These are phyloP conservation scores for Clitarchus hookeri DNA, from an alignment of 2,888 invertebrate genomes.

Conservation along the genomic window DNA sequence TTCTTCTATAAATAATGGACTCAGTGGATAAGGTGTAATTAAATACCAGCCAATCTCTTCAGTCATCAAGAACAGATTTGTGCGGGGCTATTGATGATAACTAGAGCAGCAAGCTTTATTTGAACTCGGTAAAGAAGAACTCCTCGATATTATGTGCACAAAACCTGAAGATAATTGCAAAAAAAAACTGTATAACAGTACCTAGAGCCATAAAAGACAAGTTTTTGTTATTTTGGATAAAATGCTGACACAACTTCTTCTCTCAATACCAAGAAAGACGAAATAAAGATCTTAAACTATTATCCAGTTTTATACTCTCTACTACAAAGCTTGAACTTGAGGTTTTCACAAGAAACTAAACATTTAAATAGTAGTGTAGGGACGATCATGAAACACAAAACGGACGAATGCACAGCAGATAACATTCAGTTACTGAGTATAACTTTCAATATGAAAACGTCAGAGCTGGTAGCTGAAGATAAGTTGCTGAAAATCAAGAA, in stretches of 20 bases:
- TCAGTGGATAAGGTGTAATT: too few relatives aligned
- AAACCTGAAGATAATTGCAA: not conserved
- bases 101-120: not conserved
- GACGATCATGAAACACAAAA: constrained; percentile 1
- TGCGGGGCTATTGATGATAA: not conserved
- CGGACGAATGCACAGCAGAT: not conserved
- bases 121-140: not conserved
- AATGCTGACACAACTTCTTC: not conserved
- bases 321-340: not conserved
- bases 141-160: not conserved
- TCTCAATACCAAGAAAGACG: not conserved
- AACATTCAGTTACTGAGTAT: not conserved
- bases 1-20: not conserved
- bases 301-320: not conserved
- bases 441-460: not conserved
- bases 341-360: not conserved
- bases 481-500: too few relatives aligned
- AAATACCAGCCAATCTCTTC: too few relatives aligned
- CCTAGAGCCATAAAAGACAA: not conserved
- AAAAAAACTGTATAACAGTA: not conserved
- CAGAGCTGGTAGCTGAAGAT: too few relatives aligned
- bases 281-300: too few relatives aligned
- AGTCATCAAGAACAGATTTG: too few relatives aligned
- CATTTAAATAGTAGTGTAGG: not conserved
- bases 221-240: not conserved